Percentiles rank a stretch among this genome's conserved stretches.
These are phyloP conservation scores for Podarcis raffonei DNA, from an alignment of 2,113 vertebrate species.

Conservation along the genomic window DNA sequence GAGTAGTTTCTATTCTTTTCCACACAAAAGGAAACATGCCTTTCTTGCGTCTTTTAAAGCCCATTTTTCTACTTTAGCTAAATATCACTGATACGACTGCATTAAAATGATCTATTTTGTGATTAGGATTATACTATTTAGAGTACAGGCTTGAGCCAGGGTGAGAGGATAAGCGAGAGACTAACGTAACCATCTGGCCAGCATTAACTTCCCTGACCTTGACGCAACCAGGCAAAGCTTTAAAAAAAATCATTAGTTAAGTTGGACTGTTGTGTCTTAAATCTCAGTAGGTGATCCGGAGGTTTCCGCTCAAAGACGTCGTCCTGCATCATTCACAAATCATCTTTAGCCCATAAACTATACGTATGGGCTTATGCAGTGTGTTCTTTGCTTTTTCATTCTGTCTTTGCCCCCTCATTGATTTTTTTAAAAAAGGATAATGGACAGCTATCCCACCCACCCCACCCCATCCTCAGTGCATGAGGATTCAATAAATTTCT, in stretches of 20 bases:
- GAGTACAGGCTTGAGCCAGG: conserved; percentile 18
- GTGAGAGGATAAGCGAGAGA: conserved; percentile 6
- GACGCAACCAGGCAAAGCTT: conserved; percentile 21
- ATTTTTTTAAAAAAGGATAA: conserved; percentile 7
- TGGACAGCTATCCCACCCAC: not conserved
- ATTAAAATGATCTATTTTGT: conserved; percentile 34
- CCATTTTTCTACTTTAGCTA: conserved; percentile 28
- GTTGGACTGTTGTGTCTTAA: conserved; percentile 5
- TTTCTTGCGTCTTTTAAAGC: not conserved
- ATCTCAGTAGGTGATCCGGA: not conserved
- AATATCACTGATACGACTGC: conserved; percentile 15
- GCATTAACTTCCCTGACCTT: conserved; percentile 22
- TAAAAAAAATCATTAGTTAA: conserved; percentile 33
- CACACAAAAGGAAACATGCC: not conserved
- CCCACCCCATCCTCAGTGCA: not conserved
- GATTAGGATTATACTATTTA: conserved; percentile 25
- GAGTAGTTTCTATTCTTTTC: not conserved
- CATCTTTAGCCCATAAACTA: not conserved
- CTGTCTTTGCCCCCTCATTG: not conserved
- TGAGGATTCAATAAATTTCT: not conserved
- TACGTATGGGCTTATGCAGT: not conserved
- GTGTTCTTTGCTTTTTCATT: not conserved
- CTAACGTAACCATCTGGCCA: not conserved
- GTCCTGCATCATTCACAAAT: conserved; percentile 26
- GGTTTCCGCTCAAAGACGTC: conserved; percentile 5